Evolutionary conservation across 2,888 invertebrate genomes (phyloP), one percentile per base, ranked within the genome.

Genomic region (Lasioglossum marginatum): DNA sequence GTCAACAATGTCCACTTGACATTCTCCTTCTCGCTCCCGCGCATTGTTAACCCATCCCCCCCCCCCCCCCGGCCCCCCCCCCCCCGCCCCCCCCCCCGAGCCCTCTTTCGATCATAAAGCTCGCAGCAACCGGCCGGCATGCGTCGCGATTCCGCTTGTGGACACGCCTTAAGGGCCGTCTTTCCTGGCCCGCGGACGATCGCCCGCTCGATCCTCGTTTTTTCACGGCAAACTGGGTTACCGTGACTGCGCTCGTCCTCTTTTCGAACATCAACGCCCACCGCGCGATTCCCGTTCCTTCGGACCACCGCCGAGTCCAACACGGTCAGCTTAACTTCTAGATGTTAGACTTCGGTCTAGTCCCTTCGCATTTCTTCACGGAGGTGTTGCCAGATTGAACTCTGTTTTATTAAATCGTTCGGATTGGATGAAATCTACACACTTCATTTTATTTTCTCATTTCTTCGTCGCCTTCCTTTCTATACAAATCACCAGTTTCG

Each of bases 1-100:
- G 94, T 95, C 95, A 95, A 95, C 95, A 95, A 95, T 95, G 95
- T 95, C 95, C 95, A 95, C 95, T 95, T 95, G 95, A 95, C 95
- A 95, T 95, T 93, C 93, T 92, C 94, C 92, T 91, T 94, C 94
- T 94, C 93, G 88, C 93, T 94, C 92, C 77, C 87, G 89, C 93
- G 87, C 92, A 94, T 94, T 94, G 94, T 94, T 93, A 92, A 92
- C 92, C 90, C 93, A 86, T 88, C 88, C 92, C 34, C 31, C 34
- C 34, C 31, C 1, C 40, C n/a, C 43, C 8, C 52, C 10, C 52
- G 8, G 14, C 14, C 14, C 40, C n/a, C 6, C 14, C 71, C 71
- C 57, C 43, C 71, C 27, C 80, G 70, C 12, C n/a, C 10, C 77
- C 66, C 23, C 79, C 68, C 63, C 79, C 90, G 90, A 88, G 92